These are phyloP conservation scores for Micronycteris hirsuta DNA, from an alignment of 2,113 vertebrate genomes.

Conservation along the genomic window DNA sequence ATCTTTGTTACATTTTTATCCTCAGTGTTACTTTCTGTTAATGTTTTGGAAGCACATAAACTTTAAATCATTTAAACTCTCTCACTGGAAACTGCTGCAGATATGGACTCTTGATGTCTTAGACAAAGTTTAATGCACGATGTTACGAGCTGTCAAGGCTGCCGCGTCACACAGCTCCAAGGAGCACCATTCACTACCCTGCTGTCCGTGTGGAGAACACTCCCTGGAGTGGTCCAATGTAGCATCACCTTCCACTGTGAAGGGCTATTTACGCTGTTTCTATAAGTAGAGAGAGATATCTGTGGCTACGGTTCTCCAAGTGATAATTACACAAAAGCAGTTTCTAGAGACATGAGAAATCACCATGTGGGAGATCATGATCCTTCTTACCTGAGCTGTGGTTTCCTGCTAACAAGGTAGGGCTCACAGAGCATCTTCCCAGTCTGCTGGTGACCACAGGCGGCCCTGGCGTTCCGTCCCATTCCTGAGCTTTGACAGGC, in stretches of 20 bases:
- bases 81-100: not conserved
- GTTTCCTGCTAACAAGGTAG: conserved; percentile 88
- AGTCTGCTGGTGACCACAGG: conserved; percentile 87
- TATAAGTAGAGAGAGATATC: not conserved
- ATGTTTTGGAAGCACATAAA: not conserved
- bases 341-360: not conserved
- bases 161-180: rapidly evolving
- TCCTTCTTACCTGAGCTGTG: conserved; percentile 88
- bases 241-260: rapidly evolving
- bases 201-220: not conserved
- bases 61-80: not conserved
- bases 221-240: not conserved
- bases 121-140: not conserved
- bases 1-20: not conserved
- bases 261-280: not conserved
- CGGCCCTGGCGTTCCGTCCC: conserved; percentile 88
- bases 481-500: conserved; percentile 93
- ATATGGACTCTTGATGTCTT: not conserved
- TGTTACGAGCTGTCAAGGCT: not conserved
- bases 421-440: conserved; percentile 93
- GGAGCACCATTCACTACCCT: not conserved
- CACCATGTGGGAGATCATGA: not conserved
- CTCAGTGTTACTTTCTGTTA: not conserved
- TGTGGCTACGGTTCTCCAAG: not conserved
- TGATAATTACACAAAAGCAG: not conserved